Evolutionary conservation across 2,888 invertebrate genomes (phyloP).

Genomic region (Ophioninae sp.): DNA sequence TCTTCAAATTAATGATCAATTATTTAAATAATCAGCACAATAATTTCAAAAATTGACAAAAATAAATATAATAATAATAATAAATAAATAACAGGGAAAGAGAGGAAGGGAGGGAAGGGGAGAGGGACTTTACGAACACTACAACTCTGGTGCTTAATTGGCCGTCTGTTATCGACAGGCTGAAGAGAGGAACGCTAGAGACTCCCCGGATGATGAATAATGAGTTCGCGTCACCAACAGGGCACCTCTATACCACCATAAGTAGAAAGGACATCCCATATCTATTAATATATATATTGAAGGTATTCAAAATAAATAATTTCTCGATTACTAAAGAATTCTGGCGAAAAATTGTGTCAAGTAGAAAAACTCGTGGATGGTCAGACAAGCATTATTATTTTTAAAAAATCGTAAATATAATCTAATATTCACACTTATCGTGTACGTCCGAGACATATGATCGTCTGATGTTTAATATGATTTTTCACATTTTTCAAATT

Average conservation of each 20-base stretch:
- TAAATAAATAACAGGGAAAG: background rate
- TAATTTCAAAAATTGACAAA: background rate
- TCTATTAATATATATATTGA: background rate
- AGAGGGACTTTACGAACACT: slow-evolving; percentile 51
- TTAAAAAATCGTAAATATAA: too few relatives aligned
- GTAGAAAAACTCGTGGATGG: background rate
- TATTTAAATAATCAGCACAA: background rate
- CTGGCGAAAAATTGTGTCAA: background rate
- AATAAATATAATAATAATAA: background rate
- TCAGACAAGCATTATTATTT: background rate
- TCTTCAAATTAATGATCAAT: background rate
- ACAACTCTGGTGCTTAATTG: slow-evolving; percentile 56
- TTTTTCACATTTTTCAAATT: background rate
- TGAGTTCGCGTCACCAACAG: slow-evolving; percentile 60
- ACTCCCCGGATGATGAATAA: slow-evolving; percentile 57
- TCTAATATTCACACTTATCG: too few relatives aligned
- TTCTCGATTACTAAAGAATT: background rate
- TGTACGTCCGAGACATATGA: too few relatives aligned
- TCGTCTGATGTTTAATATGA: too few relatives aligned
- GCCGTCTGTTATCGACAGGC: slow-evolving; percentile 63
- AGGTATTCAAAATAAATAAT: background rate
- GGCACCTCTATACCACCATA: slow-evolving; percentile 10
- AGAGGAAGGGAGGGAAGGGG: slow-evolving; percentile 11
- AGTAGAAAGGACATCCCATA: slow-evolving; percentile 36
- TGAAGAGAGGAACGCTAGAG: slow-evolving; percentile 40